phyloP scores from a whole-genome alignment of 2,113 vertebrate genomes.

The Lycocorax pyrrhopterus region DNA sequence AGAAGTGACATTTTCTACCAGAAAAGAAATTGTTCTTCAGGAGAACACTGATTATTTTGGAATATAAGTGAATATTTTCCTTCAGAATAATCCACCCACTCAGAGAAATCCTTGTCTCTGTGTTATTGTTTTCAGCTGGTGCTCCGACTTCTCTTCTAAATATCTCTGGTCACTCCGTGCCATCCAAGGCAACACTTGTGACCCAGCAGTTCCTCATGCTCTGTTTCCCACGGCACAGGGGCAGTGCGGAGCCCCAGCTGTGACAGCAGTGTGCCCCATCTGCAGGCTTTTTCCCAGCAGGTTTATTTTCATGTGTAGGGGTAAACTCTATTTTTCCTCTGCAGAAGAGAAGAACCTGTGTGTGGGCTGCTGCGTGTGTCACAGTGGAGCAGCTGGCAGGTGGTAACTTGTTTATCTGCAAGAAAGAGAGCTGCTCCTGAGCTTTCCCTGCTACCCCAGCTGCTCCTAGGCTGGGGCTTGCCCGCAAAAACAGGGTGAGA shows the following conservation, averaged over 20 bases:
- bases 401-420: background rate
- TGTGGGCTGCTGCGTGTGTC: background rate
- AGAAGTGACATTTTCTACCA: background rate
- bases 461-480: background rate
- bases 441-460: background rate
- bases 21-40: background rate
- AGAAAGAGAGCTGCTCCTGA: background rate
- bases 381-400: background rate
- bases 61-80: background rate
- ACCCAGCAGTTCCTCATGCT: accelerated
- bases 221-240: background rate
- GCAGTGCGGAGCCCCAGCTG: background rate
- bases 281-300: background rate
- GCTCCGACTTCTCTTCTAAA: background rate
- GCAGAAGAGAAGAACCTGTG: background rate
- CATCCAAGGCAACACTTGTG: background rate
- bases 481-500: background rate
- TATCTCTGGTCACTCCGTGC: background rate
- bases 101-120: background rate
- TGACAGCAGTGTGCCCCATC: accelerated
- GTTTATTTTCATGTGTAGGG: background rate
- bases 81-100: background rate
- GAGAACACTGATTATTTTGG: background rate
- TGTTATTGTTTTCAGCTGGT: background rate
- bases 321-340: background rate